Percentiles rank a stretch among this genome's conserved stretches.
These are phyloP conservation scores for Cryptophagus acutangulus DNA, from an alignment of 2,888 invertebrate species.

Conservation along the genomic window DNA sequence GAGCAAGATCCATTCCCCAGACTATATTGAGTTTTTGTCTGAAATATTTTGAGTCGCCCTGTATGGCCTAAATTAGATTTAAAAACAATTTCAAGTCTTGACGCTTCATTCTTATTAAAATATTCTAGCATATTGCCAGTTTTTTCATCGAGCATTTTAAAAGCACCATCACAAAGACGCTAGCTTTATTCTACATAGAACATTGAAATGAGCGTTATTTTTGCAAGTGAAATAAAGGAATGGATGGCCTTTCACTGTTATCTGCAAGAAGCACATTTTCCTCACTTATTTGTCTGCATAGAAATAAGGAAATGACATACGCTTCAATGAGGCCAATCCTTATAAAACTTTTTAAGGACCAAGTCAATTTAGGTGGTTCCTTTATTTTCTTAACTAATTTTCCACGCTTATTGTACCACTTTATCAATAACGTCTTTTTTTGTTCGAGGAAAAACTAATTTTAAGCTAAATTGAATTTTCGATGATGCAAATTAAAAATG, in stretches of 20 bases:
- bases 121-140: constrained; percentile 28
- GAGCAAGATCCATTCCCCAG: too few relatives aligned
- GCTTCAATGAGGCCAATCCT: constrained; percentile 25
- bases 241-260: constrained; percentile 40
- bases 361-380: constrained; percentile 9
- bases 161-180: constrained; percentile 24
- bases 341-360: constrained; percentile 22
- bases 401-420: constrained; percentile 12
- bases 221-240: constrained; percentile 42
- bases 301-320: constrained; percentile 30
- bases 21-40: too few relatives aligned
- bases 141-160: constrained; percentile 20
- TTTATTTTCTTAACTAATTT: constrained; percentile 15
- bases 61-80: constrained; percentile 33
- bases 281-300: constrained; percentile 36
- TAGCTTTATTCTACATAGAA: constrained; percentile 31
- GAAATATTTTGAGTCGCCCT: too few relatives aligned
- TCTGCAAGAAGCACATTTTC: constrained; percentile 38
- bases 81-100: constrained; percentile 29
- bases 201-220: constrained; percentile 36
- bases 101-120: constrained; percentile 27
- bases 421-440: too few relatives aligned
- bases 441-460: too few relatives aligned
- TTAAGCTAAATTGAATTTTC: too few relatives aligned
- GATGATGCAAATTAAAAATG: too few relatives aligned